Conservation (phyloP, 2,113 vertebrate species). For the human region DNA sequence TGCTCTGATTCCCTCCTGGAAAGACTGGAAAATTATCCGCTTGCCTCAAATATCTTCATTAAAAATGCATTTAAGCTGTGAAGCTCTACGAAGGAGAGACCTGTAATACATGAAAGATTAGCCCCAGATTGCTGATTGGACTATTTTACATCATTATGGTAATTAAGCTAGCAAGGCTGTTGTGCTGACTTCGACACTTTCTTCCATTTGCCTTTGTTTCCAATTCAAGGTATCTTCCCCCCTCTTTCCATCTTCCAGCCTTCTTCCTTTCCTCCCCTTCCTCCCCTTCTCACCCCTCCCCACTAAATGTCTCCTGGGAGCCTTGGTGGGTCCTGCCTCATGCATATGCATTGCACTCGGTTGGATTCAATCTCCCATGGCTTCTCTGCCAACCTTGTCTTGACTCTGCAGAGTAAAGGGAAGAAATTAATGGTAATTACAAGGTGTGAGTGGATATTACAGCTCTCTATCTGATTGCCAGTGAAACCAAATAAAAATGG, state of each 20-base stretch:
- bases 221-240: conserved; percentile 83
- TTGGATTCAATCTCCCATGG: conserved; percentile 33
- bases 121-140: conserved; percentile 91
- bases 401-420: conserved; percentile 64
- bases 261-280: not conserved
- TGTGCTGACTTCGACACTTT: conserved; percentile 88
- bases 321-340: conserved; percentile 38
- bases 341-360: conserved; percentile 45
- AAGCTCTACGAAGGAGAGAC: conserved; percentile 84
- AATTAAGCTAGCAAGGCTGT: conserved; percentile 86
- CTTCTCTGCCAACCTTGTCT: conserved; percentile 76
- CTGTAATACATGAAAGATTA: conserved; percentile 92
- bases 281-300: not conserved
- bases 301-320: conserved; percentile 13
- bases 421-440: conserved; percentile 85
- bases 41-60: conserved; percentile 88
- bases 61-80: conserved; percentile 89
- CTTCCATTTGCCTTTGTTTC: conserved; percentile 84
- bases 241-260: conserved; percentile 41
- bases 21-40: conserved; percentile 86
- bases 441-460: conserved; percentile 80
- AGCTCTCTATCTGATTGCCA: conserved; percentile 81
- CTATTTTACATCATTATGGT: conserved; percentile 91
- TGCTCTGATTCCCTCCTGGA: conserved; percentile 83
- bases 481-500: conserved; percentile 83